These are phyloP conservation scores for Drosophila putrida DNA, from an alignment of 2,888 invertebrate genomes.

Conservation along the genomic window DNA sequence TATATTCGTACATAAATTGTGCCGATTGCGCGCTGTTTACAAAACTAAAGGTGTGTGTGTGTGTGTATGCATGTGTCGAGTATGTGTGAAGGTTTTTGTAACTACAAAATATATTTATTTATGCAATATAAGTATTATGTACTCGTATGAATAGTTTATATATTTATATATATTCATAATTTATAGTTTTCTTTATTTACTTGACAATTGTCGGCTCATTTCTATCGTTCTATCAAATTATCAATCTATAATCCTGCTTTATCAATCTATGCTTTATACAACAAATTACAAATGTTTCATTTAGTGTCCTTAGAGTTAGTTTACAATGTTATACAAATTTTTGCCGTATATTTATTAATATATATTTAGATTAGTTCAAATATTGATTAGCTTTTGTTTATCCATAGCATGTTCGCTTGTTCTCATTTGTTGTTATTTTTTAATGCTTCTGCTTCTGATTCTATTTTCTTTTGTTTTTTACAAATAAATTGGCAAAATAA, in stretches of 20 bases:
- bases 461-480: constrained; percentile 41
- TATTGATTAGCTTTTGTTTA: constrained; percentile 37
- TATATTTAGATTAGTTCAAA: constrained; percentile 49
- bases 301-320: constrained; percentile 59
- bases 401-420: constrained; percentile 16
- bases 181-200: constrained; percentile 63
- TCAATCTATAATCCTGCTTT: constrained; percentile 26
- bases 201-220: constrained; percentile 40
- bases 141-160: constrained; percentile 51
- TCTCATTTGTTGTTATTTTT: constrained; percentile 15
- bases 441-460: not conserved
- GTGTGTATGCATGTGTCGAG: constrained; percentile 30
- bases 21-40: constrained; percentile 77
- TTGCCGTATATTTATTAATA: constrained; percentile 44
- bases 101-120: constrained; percentile 76
- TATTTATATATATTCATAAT: constrained; percentile 46
- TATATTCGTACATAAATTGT: constrained; percentile 65
- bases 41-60: constrained; percentile 66
- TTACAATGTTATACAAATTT: constrained; percentile 75
- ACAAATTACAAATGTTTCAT: constrained; percentile 78
- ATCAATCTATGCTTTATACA: constrained; percentile 65
- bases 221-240: constrained; percentile 25
- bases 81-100: constrained; percentile 42
- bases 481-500: constrained; percentile 69
- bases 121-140: constrained; percentile 73